Conservation (phyloP, 2,113 vertebrate species). For the Charina bottae region DNA sequence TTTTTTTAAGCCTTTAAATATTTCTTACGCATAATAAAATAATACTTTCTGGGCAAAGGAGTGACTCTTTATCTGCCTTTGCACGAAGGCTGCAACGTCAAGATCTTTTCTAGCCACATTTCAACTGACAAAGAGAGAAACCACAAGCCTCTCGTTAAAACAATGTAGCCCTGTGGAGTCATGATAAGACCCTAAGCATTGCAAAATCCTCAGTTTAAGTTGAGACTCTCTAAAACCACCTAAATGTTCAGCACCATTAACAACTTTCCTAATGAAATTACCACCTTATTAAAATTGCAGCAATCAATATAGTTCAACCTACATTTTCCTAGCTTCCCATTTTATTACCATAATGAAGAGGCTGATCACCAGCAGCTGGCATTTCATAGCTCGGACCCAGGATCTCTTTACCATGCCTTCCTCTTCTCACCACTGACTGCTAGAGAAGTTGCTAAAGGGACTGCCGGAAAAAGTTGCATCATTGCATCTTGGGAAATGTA, state of each 20-base stretch:
- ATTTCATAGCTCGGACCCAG: constrained; percentile 62
- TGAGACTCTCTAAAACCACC: neutral
- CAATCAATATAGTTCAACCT: neutral
- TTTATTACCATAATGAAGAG: constrained; percentile 69
- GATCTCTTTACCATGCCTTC: constrained; percentile 47
- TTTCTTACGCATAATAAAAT: no score
- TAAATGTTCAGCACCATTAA: neutral
- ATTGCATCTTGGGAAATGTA: constrained; percentile 65
- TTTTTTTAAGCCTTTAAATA: neutral
- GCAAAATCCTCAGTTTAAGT: constrained; percentile 47
- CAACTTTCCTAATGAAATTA: neutral
- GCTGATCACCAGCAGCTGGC: constrained; percentile 69
- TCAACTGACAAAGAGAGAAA: constrained; percentile 34
- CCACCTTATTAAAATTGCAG: constrained; percentile 37
- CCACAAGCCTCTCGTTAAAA: constrained; percentile 40
- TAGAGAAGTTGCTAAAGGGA: constrained; percentile 58
- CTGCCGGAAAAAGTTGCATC: constrained; percentile 32
- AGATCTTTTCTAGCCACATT: neutral
- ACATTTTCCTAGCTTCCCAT: neutral
- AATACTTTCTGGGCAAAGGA: neutral
- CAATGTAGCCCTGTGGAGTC: neutral
- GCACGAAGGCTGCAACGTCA: neutral
- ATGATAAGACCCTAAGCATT: constrained; percentile 29
- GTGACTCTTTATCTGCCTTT: neutral
- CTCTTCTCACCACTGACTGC: constrained; percentile 14